Evolutionary conservation across 2,797 vertebrate species (phyloP).

Genomic region (Helostoma temminkii): DNA sequence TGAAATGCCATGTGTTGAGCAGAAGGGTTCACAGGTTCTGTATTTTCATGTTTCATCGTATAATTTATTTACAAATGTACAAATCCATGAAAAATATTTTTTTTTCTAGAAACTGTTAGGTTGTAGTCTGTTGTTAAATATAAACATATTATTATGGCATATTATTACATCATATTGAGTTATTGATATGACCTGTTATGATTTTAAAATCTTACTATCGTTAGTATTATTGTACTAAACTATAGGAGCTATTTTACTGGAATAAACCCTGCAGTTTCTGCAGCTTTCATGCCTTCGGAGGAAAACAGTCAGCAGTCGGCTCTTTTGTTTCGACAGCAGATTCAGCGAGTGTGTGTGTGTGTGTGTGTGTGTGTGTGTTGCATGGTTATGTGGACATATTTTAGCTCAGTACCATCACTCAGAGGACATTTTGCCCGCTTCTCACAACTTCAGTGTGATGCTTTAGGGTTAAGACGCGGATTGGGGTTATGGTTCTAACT

Average conservation of each 20-base stretch:
- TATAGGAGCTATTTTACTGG: slow-evolving; percentile 10
- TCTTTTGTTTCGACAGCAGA: slow-evolving; percentile 87
- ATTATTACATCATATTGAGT: slow-evolving; percentile 4
- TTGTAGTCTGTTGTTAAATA: not conserved
- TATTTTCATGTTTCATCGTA: not conserved
- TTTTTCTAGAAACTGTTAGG: not conserved
- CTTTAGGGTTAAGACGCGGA: not conserved
- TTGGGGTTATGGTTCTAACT: not conserved
- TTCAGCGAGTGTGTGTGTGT: slow-evolving; percentile 31
- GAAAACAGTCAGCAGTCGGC: slow-evolving; percentile 60
- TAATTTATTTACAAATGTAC: not conserved
- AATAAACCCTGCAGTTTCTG: slow-evolving; percentile 39
- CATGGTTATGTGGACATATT: not conserved
- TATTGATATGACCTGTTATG: not conserved
- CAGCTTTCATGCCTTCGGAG: slow-evolving; percentile 49
- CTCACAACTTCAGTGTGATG: not conserved
- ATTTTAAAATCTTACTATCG: not conserved
- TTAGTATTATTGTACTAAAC: not conserved
- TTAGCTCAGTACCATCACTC: not conserved
- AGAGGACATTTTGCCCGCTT: not conserved
- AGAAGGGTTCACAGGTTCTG: not conserved
- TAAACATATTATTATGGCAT: not conserved
- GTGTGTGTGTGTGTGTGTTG: slow-evolving; percentile 11
- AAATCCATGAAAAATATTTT: not conserved
- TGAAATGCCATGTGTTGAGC: not conserved